Conservation (phyloP, 53 echinoderm and acorn worm species). For the Actinopyga echinites region DNA sequence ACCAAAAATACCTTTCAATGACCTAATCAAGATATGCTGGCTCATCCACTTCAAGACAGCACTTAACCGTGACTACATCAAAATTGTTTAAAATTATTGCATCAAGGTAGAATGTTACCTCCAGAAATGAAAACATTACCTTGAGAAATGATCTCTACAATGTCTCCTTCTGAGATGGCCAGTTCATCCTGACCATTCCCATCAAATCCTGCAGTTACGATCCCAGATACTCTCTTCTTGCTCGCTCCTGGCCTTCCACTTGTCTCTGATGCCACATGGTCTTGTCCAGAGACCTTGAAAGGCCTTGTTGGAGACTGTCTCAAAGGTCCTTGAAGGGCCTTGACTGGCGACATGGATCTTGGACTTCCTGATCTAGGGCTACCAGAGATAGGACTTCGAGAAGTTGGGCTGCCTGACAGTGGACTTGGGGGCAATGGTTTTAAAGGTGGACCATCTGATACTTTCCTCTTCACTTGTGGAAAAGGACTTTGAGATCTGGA, state of each 20-base stretch:
- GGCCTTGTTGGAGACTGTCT: too few relatives aligned
- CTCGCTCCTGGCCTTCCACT: not conserved
- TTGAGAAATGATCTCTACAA: constrained; percentile 26
- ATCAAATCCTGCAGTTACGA: constrained; percentile 37
- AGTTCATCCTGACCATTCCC: constrained; percentile 28
- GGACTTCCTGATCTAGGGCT: too few relatives aligned
- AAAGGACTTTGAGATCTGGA: constrained; percentile 3
- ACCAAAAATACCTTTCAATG: not conserved
- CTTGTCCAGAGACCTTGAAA: not conserved
- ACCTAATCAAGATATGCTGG: not conserved
- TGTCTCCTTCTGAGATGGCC: constrained; percentile 44
- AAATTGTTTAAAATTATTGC: not conserved
- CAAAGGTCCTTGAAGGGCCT: not conserved
- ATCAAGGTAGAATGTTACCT: too few relatives aligned
- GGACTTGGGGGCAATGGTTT: constrained; percentile 30
- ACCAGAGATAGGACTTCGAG: not conserved
- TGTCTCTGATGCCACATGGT: not conserved
- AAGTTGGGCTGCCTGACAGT: not conserved
- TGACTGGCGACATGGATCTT: not conserved
- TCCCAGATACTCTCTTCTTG: not conserved
- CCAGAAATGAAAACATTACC: too few relatives aligned
- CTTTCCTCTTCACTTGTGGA: not conserved
- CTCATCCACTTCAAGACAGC: not conserved
- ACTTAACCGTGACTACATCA: not conserved
- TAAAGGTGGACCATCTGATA: not conserved